phyloP scores from a whole-genome alignment of 1,140 invertebrate genomes.

The Heliconius hewitsoni region DNA sequence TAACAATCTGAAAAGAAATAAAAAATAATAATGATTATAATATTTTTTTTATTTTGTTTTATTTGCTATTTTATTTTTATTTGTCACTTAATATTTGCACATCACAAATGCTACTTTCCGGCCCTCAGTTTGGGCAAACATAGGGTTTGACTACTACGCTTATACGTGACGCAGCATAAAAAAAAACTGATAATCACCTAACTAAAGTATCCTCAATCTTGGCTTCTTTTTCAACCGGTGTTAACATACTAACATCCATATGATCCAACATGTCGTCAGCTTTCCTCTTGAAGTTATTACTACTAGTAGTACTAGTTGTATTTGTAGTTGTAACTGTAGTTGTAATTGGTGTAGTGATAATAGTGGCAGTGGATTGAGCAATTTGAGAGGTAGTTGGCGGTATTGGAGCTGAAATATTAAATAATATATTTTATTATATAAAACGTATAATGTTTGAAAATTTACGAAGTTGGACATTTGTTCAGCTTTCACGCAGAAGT shows the following conservation, averaged over 20 bases:
- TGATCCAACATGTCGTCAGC: slow-evolving; percentile 38
- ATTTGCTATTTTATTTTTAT: too few species aligned
- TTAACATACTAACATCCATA: slow-evolving; percentile 41
- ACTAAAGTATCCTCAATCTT: slow-evolving; percentile 58
- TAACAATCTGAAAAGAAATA: too few species aligned
- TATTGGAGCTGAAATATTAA: slow-evolving; percentile 18
- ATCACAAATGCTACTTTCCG: too few species aligned
- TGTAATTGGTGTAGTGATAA: slow-evolving; percentile 24
- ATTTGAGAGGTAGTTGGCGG: slow-evolving; percentile 33
- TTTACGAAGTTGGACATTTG: too few species aligned
- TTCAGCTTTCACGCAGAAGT: too few species aligned
- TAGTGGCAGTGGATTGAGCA: slow-evolving; percentile 38
- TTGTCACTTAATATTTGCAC: too few species aligned
- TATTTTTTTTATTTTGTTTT: too few species aligned
- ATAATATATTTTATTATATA: background rate
- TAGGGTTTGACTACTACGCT: too few species aligned
- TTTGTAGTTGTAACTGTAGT: slow-evolving; percentile 14
- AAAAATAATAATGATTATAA: too few species aligned
- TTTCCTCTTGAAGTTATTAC: slow-evolving; percentile 50
- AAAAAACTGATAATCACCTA: slow-evolving; percentile 41
- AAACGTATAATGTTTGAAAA: too few species aligned
- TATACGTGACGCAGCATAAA: background rate
- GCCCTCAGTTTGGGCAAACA: too few species aligned
- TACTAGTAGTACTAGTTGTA: slow-evolving; percentile 9
- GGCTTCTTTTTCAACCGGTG: slow-evolving; percentile 55